Percentiles rank a stretch among this genome's conserved stretches.
Evolutionary conservation across 2,113 vertebrate genomes (phyloP).

Genomic region (Colaptes auratus): DNA sequence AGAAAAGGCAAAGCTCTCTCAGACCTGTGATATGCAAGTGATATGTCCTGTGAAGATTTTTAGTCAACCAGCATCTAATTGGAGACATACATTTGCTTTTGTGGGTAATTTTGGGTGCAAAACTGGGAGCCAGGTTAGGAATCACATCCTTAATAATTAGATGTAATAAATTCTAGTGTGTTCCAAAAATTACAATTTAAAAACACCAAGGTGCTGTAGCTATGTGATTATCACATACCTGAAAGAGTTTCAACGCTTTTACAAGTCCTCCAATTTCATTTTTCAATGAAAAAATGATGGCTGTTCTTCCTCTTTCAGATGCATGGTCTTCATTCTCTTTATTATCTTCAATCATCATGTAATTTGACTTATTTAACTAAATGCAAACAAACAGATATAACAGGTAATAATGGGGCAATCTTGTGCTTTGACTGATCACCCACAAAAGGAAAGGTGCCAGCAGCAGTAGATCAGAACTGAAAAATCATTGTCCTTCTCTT

Average conservation of each 20-base stretch:
- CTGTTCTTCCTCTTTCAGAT: slow-evolving; percentile 84
- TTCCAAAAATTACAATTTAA: neutral
- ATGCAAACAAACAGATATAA: neutral
- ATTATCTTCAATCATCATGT: slow-evolving; percentile 90
- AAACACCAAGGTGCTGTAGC: neutral
- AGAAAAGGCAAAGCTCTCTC: neutral
- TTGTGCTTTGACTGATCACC: neutral
- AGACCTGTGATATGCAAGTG: accelerated
- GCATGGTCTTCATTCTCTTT: slow-evolving; percentile 87
- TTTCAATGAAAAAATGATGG: slow-evolving; percentile 94
- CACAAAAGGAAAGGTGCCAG: neutral
- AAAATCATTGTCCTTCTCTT: neutral
- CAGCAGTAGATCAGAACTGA: neutral
- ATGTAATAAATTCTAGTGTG: neutral
- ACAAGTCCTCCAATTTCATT: slow-evolving; percentile 97
- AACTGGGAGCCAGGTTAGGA: neutral
- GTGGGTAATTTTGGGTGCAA: neutral
- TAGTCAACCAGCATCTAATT: neutral
- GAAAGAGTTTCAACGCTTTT: slow-evolving; percentile 95
- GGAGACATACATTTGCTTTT: neutral
- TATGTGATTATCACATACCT: slow-evolving; percentile 74
- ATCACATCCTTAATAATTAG: neutral
- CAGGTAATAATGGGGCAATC: neutral
- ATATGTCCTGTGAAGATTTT: neutral
- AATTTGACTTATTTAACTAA: slow-evolving; percentile 86